Base-by-base conservation (phyloP, 2,113 vertebrate species). In the Festucalex cinctus region DNA sequence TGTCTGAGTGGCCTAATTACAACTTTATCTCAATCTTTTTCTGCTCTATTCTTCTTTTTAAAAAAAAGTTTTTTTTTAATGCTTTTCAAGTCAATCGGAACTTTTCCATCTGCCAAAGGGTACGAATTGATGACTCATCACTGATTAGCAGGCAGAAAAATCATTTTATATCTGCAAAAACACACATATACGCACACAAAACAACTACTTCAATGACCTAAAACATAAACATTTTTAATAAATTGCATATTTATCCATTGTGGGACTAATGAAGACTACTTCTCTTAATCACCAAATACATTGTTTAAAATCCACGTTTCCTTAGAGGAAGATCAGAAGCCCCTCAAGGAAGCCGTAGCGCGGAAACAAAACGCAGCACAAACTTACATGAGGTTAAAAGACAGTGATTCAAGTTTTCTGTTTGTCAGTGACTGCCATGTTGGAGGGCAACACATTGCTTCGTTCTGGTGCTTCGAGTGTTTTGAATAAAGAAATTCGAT, bases 1-100 rank as follows among this genome's bases (percentile, higher is more conserved):
- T 81, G 74, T 80, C 68, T 41, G 9, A 65, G 62, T 5, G 37
- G 10, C 37, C 3, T 84, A 77, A 83, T 85, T 82, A 78, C 24
- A 36, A 59, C 54, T 65, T 80, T 82, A 83, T 83, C 75, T 71
- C 10, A 14, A 61, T 61, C 59, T 61, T 61, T 41, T 61, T 22
- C 37, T 7, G 2, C 56, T 61, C 26, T 14, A 68, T 78, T 69
- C 74, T 76, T 63, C 69, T 72, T 69, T 75, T 64, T 69, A 79
- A 44, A 56, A 68, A 72, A 46, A 44, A 65, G 37, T 72, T 72
- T 76, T 49, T 35, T 37, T 32, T 35, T 37, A 12, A 70, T 66
- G 20, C 70, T 74, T 60, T 76, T 65, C 67, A 58, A 70, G 79
- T 41, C 13, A 6, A 60, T 35, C 19, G 20, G 17, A 37, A 60